A percentile compares a stretch with the other conserved stretches of the same genome.
phyloP scores from a whole-genome alignment of 2,888 invertebrate genomes.

The Tridacna crocea region DNA sequence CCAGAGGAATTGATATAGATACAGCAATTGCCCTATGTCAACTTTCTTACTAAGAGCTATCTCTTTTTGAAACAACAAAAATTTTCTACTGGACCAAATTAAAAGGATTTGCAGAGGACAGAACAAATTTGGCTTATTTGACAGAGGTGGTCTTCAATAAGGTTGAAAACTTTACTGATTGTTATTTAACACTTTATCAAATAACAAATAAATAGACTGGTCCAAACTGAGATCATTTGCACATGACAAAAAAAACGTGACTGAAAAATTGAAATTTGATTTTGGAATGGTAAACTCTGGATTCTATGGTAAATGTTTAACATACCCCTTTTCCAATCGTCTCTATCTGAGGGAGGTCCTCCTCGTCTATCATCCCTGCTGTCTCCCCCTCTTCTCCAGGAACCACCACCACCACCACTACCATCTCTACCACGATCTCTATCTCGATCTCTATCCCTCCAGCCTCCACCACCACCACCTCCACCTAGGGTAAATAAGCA shows the following conservation, averaged over 20 bases:
- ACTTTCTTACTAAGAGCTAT: no score
- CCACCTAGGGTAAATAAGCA: background rate
- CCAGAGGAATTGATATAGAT: no score
- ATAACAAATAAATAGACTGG: background rate
- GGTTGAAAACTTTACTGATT: no score
- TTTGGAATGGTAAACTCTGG: no score
- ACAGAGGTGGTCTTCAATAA: no score
- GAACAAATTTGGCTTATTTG: no score
- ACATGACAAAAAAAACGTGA: no score
- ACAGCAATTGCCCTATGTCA: no score
- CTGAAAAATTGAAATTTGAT: no score
- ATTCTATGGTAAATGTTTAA: background rate
- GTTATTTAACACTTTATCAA: background rate
- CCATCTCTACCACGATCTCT: constrained; percentile 24
- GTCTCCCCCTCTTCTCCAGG: constrained; percentile 46
- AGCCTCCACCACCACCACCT: constrained; percentile 19
- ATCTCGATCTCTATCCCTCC: constrained; percentile 33
- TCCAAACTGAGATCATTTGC: no score
- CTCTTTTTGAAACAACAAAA: no score
- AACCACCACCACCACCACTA: constrained; percentile 26
- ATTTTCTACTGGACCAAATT: no score
- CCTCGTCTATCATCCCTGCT: constrained; percentile 40
- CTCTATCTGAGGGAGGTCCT: constrained; percentile 49
- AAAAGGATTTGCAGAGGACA: background rate
- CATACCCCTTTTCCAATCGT: constrained; percentile 44